A percentile compares a stretch with the other conserved stretches of the same genome.
Evolutionary conservation across 2,113 vertebrate species (phyloP).

Genomic region (Cisticola juncidis): DNA sequence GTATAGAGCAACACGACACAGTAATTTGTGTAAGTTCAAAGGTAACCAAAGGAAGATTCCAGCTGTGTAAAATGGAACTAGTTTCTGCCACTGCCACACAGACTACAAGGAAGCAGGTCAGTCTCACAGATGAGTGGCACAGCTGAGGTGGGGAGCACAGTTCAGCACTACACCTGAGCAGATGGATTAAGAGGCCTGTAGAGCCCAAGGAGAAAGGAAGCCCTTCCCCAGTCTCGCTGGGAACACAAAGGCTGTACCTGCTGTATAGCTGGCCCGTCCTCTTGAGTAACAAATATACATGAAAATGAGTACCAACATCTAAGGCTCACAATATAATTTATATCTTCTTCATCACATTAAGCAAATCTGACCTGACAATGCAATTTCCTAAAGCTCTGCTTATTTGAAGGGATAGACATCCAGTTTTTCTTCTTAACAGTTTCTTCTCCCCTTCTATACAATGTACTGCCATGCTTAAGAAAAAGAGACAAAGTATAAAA

Average conservation of each 20-base stretch:
- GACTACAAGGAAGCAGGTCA: background rate
- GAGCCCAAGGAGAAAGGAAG: background rate
- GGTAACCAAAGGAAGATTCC: background rate
- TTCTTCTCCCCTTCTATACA: background rate
- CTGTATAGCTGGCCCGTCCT: background rate
- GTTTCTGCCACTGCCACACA: rapidly evolving
- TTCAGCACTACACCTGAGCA: background rate
- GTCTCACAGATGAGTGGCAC: rapidly evolving
- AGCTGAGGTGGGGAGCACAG: background rate
- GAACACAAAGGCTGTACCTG: background rate
- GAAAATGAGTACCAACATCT: background rate
- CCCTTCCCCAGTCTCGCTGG: background rate
- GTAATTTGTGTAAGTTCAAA: background rate
- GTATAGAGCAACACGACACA: background rate
- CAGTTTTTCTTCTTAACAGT: background rate
- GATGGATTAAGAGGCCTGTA: background rate
- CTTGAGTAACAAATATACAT: background rate
- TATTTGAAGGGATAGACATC: rapidly evolving
- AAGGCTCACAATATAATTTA: rapidly evolving
- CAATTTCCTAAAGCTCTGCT: background rate
- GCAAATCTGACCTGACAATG: background rate
- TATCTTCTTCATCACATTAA: background rate
- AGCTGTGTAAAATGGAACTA: background rate
- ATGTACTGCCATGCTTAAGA: background rate
- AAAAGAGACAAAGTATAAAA: background rate